These are phyloP conservation scores for Globodera ellingtonae DNA, from an alignment of 1,140 invertebrate species.

Conservation along the genomic window DNA sequence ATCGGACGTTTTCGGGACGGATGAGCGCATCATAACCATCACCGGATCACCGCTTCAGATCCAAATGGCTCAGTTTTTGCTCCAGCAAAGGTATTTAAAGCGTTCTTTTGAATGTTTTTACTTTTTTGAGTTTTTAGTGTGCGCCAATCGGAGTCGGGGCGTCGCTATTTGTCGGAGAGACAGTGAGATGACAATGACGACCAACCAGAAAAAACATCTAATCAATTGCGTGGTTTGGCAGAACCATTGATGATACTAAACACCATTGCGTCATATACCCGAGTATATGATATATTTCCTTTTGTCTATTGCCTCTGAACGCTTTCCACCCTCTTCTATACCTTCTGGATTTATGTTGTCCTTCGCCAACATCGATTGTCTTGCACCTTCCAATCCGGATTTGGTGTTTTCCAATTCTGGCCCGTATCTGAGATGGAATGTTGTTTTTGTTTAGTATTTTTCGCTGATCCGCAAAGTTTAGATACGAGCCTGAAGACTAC, in stretches of 20 bases:
- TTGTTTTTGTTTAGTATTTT: background rate
- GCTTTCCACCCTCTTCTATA: background rate
- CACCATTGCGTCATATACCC: too few species aligned
- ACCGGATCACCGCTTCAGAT: slow-evolving; percentile 31
- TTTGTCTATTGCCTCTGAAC: background rate
- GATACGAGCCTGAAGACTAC: background rate
- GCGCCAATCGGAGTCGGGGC: slow-evolving; percentile 25
- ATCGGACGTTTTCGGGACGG: slow-evolving; percentile 24
- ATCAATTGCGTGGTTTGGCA: too few species aligned
- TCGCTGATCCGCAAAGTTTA: background rate
- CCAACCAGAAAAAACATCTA: too few species aligned
- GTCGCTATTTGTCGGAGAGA: slow-evolving; percentile 31
- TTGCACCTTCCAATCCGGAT: background rate
- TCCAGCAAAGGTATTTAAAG: slow-evolving; percentile 26
- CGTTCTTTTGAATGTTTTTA: slow-evolving; percentile 5
- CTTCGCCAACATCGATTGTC: background rate
- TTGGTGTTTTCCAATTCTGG: background rate
- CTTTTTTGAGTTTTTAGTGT: slow-evolving; percentile 20
- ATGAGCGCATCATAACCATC: slow-evolving; percentile 39
- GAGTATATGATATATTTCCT: too few species aligned
- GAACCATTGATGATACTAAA: too few species aligned
- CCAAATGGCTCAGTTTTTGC: slow-evolving; percentile 39
- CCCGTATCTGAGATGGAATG: background rate
- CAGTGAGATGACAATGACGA: slow-evolving; percentile 1
- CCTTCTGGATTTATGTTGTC: background rate